Conservation (phyloP, 2,888 invertebrate genomes). For the Microctonus hyperodae region DNA sequence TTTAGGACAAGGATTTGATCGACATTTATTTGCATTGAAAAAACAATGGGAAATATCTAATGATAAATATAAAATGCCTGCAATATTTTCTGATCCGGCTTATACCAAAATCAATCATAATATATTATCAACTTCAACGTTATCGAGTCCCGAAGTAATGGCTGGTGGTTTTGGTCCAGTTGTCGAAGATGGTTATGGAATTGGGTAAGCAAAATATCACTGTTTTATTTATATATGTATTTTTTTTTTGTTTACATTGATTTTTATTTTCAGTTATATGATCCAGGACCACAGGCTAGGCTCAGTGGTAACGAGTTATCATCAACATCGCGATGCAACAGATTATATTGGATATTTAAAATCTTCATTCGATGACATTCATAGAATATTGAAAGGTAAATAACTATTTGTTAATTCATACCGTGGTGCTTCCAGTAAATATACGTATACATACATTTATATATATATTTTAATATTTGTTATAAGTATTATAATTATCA, state of each 20-base stretch:
- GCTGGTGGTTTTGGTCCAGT: conserved; percentile 97
- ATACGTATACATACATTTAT: conserved; percentile 24
- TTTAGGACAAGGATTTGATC: conserved; percentile 91
- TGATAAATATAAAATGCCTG: conserved; percentile 64
- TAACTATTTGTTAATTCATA: conserved; percentile 33
- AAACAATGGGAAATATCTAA: conserved; percentile 72
- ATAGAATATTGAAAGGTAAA: conserved; percentile 55
- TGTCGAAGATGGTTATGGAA: conserved; percentile 87
- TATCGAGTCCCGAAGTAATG: conserved; percentile 84
- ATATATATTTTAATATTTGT: conserved; percentile 23
- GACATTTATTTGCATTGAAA: conserved; percentile 90
- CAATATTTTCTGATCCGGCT: conserved; percentile 77
- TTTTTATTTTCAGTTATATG: conserved; percentile 74
- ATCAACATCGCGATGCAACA: conserved; percentile 72
- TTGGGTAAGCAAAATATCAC: conserved; percentile 71
- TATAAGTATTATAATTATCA: conserved; percentile 25
- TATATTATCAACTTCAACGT: conserved; percentile 92
- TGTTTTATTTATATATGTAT: conserved; percentile 46
- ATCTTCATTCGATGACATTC: conserved; percentile 76
- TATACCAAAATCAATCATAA: conserved; percentile 85
- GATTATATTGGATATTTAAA: conserved; percentile 76
- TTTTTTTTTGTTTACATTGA: conserved; percentile 15
- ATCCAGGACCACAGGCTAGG: conserved; percentile 85
- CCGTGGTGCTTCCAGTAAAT: conserved; percentile 9
- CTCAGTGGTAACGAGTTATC: conserved; percentile 83